phyloP scores from a whole-genome alignment of 1,140 invertebrate genomes.

The Dendroctonus valens region DNA sequence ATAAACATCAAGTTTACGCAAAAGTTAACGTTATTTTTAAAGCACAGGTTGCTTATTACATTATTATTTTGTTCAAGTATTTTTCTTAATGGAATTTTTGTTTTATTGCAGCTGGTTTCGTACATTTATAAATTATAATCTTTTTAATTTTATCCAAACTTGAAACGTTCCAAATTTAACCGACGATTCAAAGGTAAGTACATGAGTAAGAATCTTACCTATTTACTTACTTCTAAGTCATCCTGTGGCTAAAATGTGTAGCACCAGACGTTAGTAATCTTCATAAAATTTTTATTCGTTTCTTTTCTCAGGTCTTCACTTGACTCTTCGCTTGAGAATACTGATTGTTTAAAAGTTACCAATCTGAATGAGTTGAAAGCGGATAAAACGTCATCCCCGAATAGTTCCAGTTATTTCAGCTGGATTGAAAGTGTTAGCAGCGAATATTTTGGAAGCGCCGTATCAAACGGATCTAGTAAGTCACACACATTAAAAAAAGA shows the following conservation, averaged over 20 bases:
- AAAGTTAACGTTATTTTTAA: no score
- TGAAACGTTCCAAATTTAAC: no score
- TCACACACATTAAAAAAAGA: background rate
- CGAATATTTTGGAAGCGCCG: conserved; percentile 39
- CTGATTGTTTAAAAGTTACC: background rate
- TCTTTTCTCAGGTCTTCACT: background rate
- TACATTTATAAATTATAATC: no score
- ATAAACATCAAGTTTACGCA: no score
- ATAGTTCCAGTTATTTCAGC: conserved; percentile 45
- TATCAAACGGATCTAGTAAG: conserved; percentile 22
- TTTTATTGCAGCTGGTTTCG: no score
- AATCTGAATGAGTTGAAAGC: background rate
- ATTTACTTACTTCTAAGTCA: background rate
- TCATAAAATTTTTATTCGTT: conserved; percentile 1
- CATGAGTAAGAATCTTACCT: no score
- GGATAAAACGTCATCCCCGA: conserved; percentile 29
- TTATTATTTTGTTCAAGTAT: no score
- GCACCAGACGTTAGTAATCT: background rate
- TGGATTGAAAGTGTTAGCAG: conserved; percentile 49
- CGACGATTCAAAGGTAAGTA: no score
- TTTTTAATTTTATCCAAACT: no score
- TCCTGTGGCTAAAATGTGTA: background rate
- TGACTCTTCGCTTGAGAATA: conserved; percentile 1
- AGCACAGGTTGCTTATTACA: no score
- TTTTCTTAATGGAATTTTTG: no score